phyloP scores from a whole-genome alignment of 2,797 vertebrate species.

The Streptopelia turtur region DNA sequence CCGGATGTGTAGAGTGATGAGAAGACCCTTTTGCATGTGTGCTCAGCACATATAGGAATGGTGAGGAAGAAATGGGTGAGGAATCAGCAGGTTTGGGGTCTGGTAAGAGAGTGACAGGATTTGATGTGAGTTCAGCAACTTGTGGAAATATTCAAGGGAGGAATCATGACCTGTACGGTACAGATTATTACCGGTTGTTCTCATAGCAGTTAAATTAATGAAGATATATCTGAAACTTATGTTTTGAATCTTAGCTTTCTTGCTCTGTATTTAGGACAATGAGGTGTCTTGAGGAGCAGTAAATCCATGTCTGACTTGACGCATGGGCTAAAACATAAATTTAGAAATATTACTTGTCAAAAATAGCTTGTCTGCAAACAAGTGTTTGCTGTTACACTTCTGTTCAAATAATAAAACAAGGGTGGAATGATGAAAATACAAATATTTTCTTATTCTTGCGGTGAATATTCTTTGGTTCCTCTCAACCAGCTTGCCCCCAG shows the following conservation, averaged over 20 bases:
- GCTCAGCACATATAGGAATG: not conserved
- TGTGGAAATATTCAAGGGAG: not conserved
- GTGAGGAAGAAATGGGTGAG: not conserved
- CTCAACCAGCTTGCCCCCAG: not conserved
- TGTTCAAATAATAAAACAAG: not conserved
- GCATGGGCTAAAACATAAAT: not conserved
- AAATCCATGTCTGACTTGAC: not conserved
- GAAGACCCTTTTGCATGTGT: not conserved
- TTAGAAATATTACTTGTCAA: not conserved
- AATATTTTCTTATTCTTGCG: not conserved
- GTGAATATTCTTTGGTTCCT: not conserved
- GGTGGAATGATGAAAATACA: not conserved
- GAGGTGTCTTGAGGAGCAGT: not conserved
- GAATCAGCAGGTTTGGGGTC: not conserved
- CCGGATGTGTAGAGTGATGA: not conserved
- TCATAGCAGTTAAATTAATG: not conserved
- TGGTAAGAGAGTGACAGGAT: accelerated
- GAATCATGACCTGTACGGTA: not conserved
- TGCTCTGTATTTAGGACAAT: not conserved
- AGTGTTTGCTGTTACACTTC: not conserved
- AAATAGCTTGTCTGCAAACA: not conserved
- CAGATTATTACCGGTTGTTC: not conserved
- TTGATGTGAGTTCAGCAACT: not conserved
- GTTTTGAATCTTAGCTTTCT: not conserved
- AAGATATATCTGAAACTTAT: not conserved